A percentile compares a stretch with the other conserved stretches of the same genome.
Evolutionary conservation across 2,888 invertebrate genomes (phyloP).

Genomic region (Pardosa pseudoannulata): DNA sequence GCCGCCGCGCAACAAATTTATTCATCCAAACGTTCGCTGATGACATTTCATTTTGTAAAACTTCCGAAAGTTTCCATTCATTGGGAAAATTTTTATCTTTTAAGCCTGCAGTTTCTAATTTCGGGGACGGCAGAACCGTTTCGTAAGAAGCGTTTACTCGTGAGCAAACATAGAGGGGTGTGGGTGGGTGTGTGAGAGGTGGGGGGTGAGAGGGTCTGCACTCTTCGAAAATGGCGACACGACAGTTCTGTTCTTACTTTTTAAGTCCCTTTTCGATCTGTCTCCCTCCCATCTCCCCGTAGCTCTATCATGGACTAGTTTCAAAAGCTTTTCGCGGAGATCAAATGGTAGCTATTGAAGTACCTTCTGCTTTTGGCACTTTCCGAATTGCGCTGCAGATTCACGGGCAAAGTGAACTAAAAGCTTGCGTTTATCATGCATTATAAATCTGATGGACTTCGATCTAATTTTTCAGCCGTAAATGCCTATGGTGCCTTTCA

Average conservation of each 20-base stretch:
- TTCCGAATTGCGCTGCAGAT: not conserved
- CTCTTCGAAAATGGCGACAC: not conserved
- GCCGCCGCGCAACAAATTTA: not conserved
- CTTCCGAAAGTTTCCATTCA: not conserved
- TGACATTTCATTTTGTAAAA: constrained; percentile 17
- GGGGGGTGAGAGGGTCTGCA: not conserved
- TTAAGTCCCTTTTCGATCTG: not conserved
- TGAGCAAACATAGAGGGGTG: not conserved
- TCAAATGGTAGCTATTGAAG: constrained; percentile 14
- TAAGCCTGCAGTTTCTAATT: constrained; percentile 12
- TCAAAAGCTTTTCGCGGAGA: constrained; percentile 1
- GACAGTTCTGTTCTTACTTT: constrained; percentile 1
- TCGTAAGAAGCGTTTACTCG: constrained; percentile 4
- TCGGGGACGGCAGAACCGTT: not conserved
- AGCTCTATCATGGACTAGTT: not conserved
- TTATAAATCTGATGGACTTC: constrained; percentile 7
- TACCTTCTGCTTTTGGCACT: constrained; percentile 49
- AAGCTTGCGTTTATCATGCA: not conserved
- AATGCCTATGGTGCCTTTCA: no score
- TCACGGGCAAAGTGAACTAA: constrained; percentile 16
- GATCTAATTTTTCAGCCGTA: not conserved
- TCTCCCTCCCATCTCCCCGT: not conserved
- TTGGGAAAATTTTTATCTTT: not conserved
- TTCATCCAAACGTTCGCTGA: constrained; percentile 3
- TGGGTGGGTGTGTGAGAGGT: not conserved